phyloP scores from a whole-genome alignment of 2,113 vertebrate genomes.

The Paradoxurus hermaphroditus region DNA sequence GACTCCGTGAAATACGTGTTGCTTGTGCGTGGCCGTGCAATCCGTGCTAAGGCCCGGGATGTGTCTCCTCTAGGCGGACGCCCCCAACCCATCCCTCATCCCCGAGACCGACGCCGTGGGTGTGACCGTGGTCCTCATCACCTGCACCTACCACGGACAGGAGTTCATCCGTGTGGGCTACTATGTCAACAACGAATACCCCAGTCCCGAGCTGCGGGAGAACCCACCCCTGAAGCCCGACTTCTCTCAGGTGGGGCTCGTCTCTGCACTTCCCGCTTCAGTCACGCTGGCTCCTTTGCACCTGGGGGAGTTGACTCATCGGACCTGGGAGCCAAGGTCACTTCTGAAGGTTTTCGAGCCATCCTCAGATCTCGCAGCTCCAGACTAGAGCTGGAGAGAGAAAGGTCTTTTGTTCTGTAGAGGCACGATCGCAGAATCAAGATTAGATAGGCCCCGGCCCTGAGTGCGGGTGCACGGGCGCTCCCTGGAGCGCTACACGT shows the following conservation, averaged over 20 bases:
- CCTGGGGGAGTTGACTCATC: background rate
- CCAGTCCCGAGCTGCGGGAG: slow-evolving; percentile 90
- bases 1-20: background rate
- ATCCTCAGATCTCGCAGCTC: background rate
- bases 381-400: background rate
- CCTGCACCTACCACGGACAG: slow-evolving; percentile 93
- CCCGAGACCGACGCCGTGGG: slow-evolving; percentile 94
- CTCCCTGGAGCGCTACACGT: background rate
- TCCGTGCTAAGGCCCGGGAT: background rate
- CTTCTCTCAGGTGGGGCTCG: slow-evolving; percentile 89
- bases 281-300: background rate
- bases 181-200: slow-evolving; percentile 96
- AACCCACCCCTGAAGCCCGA: slow-evolving; percentile 92
- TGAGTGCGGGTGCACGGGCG: background rate
- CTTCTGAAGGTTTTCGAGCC: slow-evolving; percentile 9
- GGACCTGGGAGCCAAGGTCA: background rate
- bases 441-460: background rate
- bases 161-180: slow-evolving; percentile 96
- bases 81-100: slow-evolving; percentile 90
- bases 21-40: background rate
- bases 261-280: background rate
- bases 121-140: slow-evolving; percentile 94
- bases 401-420: background rate
- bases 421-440: background rate
- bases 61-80: slow-evolving; percentile 86